Evolutionary conservation across 1,140 invertebrate genomes (phyloP).

Genomic region (Brachionus calyciflorus): DNA sequence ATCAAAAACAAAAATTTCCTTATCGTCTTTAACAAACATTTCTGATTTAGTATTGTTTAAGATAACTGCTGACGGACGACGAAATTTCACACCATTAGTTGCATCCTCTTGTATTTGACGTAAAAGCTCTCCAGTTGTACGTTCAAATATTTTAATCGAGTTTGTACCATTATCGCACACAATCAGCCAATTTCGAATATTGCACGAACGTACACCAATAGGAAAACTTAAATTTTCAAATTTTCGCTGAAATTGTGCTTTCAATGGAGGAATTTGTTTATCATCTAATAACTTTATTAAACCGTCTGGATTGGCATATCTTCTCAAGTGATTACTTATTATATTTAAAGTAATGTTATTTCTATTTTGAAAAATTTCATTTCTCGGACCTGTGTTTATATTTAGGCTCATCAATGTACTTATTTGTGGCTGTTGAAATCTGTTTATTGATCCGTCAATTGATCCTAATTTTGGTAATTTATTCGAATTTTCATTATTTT

Average conservation of each 20-base stretch:
- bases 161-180: conserved; percentile 30
- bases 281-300: neutral
- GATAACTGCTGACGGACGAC: neutral
- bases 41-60: neutral
- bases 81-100: neutral
- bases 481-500: neutral
- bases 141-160: conserved; percentile 41
- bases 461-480: neutral
- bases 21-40: conserved; percentile 39
- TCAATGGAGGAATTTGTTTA: conserved; percentile 8
- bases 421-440: neutral
- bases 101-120: neutral
- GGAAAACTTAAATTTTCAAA: conserved; percentile 11
- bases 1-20: conserved; percentile 39
- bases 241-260: conserved; percentile 35
- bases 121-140: neutral
- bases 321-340: neutral
- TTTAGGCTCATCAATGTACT: neutral
- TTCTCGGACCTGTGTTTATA: neutral
- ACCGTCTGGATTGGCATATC: neutral
- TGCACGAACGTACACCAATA: conserved; percentile 13
- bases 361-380: neutral
- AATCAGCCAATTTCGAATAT: conserved; percentile 39
- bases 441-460: neutral
- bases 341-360: neutral